Percentiles rank a stretch among this genome's conserved stretches.
phyloP scores from a whole-genome alignment of 1,140 invertebrate species.

The Apocrypta bakeri region DNA sequence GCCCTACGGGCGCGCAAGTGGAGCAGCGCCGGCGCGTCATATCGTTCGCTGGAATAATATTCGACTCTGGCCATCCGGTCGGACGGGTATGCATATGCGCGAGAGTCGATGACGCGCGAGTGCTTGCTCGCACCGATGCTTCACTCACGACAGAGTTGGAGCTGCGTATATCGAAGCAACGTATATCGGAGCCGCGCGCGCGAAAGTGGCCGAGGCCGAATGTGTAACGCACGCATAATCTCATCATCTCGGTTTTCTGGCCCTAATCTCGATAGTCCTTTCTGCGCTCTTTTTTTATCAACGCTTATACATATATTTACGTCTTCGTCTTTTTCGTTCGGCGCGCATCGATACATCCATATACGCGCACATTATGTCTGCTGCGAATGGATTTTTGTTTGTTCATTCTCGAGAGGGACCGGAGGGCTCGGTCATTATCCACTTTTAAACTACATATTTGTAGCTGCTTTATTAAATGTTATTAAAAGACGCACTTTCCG shows the following conservation, averaged over 20 bases:
- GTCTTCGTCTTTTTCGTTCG: not conserved
- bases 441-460: too few species aligned
- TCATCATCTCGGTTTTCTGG: not conserved
- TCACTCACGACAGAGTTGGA: not conserved
- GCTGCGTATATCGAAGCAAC: not conserved
- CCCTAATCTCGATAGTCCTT: not conserved
- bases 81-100: constrained; percentile 12
- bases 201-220: not conserved
- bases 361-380: too few species aligned
- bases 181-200: not conserved
- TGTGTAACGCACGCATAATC: not conserved
- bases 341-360: too few species aligned
- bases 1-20: constrained; percentile 11
- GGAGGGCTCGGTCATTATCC: too few species aligned
- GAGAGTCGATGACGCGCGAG: not conserved
- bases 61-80: constrained; percentile 11
- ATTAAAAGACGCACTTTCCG: too few species aligned
- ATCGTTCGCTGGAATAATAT: constrained; percentile 22
- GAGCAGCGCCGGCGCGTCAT: constrained; percentile 6
- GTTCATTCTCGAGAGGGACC: too few species aligned
- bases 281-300: not conserved
- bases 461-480: too few species aligned
- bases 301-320: too few species aligned
- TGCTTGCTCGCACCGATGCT: not conserved
- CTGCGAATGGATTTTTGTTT: too few species aligned